These are phyloP conservation scores for Limnephilus auricula DNA, from an alignment of 2,888 invertebrate genomes.

Conservation along the genomic window DNA sequence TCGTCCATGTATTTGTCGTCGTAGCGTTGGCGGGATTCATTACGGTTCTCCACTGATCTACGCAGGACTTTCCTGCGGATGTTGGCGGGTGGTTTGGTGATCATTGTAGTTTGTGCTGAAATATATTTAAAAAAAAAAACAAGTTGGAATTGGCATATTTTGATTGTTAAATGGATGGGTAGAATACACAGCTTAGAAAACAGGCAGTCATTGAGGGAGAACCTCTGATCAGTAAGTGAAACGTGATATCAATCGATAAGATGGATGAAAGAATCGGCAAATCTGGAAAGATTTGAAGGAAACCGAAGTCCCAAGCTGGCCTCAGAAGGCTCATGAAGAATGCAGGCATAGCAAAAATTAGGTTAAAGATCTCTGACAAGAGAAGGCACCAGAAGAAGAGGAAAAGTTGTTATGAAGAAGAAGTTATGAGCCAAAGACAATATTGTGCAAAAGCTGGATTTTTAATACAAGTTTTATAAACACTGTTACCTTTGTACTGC, in stretches of 20 bases:
- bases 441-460: neutral
- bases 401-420: neutral
- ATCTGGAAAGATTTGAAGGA: neutral
- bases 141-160: neutral
- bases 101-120: neutral
- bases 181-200: neutral
- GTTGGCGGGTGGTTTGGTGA: neutral
- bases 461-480: too few relatives aligned
- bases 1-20: neutral
- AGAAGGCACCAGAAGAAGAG: too few relatives aligned
- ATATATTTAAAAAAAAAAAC: neutral
- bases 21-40: neutral
- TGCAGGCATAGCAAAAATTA: neutral
- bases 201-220: neutral
- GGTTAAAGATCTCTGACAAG: too few relatives aligned
- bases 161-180: neutral
- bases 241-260: neutral
- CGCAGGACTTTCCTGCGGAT: neutral
- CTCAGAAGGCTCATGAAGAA: neutral
- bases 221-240: neutral
- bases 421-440: neutral
- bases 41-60: neutral
- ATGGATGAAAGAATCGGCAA: neutral
- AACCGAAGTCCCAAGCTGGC: too few relatives aligned
- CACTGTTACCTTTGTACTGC: neutral